Conservation (phyloP, 2,113 vertebrate species). For the Mus musculus region GRCm39 chr11:117199501-117200000, state of each 20-base stretch:
- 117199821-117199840: neutral
- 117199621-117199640: neutral
- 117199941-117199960: neutral
- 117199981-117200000: fast-evolving
- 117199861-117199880: neutral
- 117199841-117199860: neutral
- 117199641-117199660: neutral
- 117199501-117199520: neutral
- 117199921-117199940: neutral
- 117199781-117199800: too few species aligned
- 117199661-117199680: neutral
- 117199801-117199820: neutral
- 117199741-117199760: neutral
- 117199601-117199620: neutral
- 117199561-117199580: neutral
- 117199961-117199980: neutral
- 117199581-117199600: neutral
- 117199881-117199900: neutral
- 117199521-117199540: neutral
- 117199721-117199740: neutral
- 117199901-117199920: fast-evolving
- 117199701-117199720: fast-evolving
- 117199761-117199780: fast-evolving
- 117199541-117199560: neutral
- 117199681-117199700: neutral